phyloP scores from a whole-genome alignment of 2,888 invertebrate species.

The Gymnoscelis rufifasciata region DNA sequence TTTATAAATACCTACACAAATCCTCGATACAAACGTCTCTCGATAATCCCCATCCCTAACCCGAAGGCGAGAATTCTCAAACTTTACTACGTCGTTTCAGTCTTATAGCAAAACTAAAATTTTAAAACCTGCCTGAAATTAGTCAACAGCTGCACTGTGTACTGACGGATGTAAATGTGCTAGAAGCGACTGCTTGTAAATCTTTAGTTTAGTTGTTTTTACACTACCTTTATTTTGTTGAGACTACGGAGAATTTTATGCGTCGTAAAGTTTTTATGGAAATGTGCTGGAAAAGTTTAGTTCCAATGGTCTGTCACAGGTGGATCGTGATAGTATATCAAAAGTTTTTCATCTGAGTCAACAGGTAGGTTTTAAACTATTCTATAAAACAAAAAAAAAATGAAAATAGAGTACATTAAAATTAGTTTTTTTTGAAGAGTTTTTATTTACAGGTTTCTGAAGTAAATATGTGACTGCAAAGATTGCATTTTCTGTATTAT shows the following conservation, averaged over 20 bases:
- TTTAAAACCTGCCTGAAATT: slow-evolving; percentile 52
- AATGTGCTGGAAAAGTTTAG: neutral
- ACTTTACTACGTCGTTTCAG: slow-evolving; percentile 41
- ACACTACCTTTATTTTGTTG: slow-evolving; percentile 2
- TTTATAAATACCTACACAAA: too few species aligned
- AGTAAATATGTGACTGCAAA: too few species aligned
- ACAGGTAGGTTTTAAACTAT: neutral
- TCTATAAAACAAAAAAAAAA: too few species aligned
- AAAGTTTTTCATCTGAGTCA: neutral
- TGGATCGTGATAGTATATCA: neutral
- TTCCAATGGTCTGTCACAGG: too few species aligned
- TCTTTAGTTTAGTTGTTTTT: neutral
- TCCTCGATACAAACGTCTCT: neutral
- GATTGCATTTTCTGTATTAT: too few species aligned
- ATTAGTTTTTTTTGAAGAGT: too few species aligned
- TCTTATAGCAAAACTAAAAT: slow-evolving; percentile 47
- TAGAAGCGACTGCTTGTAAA: slow-evolving; percentile 30
- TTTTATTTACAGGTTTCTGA: too few species aligned
- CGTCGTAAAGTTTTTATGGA: neutral
- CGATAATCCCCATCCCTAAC: slow-evolving; percentile 9
- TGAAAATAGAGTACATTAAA: too few species aligned
- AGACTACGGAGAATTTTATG: neutral
- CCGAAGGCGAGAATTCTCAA: slow-evolving; percentile 26
- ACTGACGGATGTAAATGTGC: slow-evolving; percentile 31
- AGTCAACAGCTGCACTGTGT: slow-evolving; percentile 57